Base-by-base conservation (phyloP, 2,888 invertebrate genomes). In the Himalopsyche anomala region DNA sequence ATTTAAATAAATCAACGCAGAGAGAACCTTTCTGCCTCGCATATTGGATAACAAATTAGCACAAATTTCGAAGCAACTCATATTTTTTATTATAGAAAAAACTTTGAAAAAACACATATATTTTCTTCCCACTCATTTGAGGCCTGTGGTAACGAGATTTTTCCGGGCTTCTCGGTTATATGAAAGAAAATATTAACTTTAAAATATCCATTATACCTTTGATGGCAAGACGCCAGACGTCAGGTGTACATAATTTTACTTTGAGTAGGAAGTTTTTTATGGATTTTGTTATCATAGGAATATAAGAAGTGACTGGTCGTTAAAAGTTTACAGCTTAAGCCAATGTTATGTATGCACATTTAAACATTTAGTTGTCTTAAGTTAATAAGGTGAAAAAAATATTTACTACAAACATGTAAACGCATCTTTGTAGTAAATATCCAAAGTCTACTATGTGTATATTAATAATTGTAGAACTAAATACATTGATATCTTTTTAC, bases 241-340 rank as follows among this genome's bases (percentile, higher is more conserved):
- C 86, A 86, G 86, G 86, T 86, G 86, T 86, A 28, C 81, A 62
- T 83, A 86, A 86, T 86, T 83, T 38, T 55, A 74, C 62, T 12
- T 56, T 17, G 81, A 86, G 86, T 86, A 81, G 40, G 40, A 86
- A 86, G 86, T 86, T 86, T 86, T 86, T 83, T 80, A 80, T 28
- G 56, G 74, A 74, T 80, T 80, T 83, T 82, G 82, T 85, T 85
- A 82, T 82, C 74, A 62, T 51, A 51, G 19, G 42, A 36, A 74
- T 74, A 74, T 74, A 74, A 74, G 55, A 80, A 83, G 85, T 83
- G 83, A 80, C 83, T 74, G 86, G 81, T 86, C 86, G 83, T 86
- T 81, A 86, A 86, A 83, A 83, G 69, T 86, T 86, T 28, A 80
- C 79, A 51, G 54, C 80, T 17, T 56, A 56, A 80, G 38, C 17